These are phyloP conservation scores for Leucopternis melanops DNA, from an alignment of 2,113 vertebrate genomes.

Conservation along the genomic window DNA sequence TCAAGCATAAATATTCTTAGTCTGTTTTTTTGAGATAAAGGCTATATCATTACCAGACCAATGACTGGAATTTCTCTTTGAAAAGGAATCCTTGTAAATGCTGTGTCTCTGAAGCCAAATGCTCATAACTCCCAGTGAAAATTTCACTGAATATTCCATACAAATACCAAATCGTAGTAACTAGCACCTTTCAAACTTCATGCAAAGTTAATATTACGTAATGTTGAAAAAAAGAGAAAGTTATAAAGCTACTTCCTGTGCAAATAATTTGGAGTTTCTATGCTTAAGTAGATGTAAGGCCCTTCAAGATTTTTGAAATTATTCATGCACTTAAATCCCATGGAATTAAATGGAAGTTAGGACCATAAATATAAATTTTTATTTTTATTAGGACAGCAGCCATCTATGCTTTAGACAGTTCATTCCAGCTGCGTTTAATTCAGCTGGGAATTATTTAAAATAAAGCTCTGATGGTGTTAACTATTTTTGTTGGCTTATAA, in stretches of 20 bases:
- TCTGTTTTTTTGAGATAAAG: conserved; percentile 30
- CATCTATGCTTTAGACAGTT: no score
- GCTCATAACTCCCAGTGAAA: not conserved
- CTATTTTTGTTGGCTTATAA: no score
- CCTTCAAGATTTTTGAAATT: not conserved
- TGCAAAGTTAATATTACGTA: not conserved
- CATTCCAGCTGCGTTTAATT: no score
- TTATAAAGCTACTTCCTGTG: not conserved
- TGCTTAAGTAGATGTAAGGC: not conserved
- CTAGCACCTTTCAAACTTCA: not conserved
- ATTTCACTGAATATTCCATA: not conserved
- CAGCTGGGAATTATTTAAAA: no score
- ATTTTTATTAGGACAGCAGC: no score
- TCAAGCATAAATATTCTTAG: conserved; percentile 31
- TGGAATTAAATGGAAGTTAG: not conserved
- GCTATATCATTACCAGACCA: not conserved
- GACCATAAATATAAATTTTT: not conserved
- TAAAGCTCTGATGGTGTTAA: no score
- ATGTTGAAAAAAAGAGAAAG: not conserved
- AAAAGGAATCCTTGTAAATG: conserved; percentile 15
- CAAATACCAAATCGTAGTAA: not conserved
- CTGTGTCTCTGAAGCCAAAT: not conserved
- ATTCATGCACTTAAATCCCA: not conserved
- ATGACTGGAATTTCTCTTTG: conserved; percentile 12
- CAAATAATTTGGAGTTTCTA: not conserved